These are phyloP conservation scores for Aradophagus sp. DNA, from an alignment of 1,140 invertebrate genomes.

Conservation along the genomic window DNA sequence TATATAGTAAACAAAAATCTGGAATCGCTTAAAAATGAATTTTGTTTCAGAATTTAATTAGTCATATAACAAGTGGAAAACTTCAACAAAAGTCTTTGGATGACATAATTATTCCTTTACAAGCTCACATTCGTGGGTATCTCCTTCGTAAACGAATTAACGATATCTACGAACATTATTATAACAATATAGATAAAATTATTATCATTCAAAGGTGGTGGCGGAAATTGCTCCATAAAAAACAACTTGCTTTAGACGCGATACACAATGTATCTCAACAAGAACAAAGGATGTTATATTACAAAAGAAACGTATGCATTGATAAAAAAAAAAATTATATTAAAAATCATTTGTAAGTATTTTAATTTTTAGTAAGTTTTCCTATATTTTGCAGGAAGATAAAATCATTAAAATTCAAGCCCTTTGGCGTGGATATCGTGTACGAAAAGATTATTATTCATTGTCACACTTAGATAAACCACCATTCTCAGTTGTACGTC, in stretches of 20 bases:
- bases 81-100: slow-evolving; percentile 9
- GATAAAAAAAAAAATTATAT: not conserved
- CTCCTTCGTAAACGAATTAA: slow-evolving; percentile 76
- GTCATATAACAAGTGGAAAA: slow-evolving; percentile 70
- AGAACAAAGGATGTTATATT: slow-evolving; percentile 14
- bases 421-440: slow-evolving; percentile 78
- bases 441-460: slow-evolving; percentile 77
- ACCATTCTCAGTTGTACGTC: slow-evolving; percentile 81
- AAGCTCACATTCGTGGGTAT: slow-evolving; percentile 80
- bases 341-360: too few species aligned
- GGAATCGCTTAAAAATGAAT: too few species aligned
- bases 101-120: slow-evolving; percentile 69
- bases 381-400: slow-evolving; percentile 70
- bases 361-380: not conserved
- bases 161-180: slow-evolving; percentile 74
- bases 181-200: slow-evolving; percentile 75
- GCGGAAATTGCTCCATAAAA: slow-evolving; percentile 67
- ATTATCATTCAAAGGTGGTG: slow-evolving; percentile 82
- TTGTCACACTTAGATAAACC: slow-evolving; percentile 80
- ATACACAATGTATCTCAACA: slow-evolving; percentile 3
- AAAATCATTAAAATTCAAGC: slow-evolving; percentile 81
- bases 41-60: slow-evolving; percentile 63
- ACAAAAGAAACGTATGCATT: slow-evolving; percentile 16
- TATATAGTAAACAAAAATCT: too few species aligned
- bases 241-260: slow-evolving; percentile 57